Conservation (phyloP, 2,113 vertebrate genomes). For the Lathamus discolor region DNA sequence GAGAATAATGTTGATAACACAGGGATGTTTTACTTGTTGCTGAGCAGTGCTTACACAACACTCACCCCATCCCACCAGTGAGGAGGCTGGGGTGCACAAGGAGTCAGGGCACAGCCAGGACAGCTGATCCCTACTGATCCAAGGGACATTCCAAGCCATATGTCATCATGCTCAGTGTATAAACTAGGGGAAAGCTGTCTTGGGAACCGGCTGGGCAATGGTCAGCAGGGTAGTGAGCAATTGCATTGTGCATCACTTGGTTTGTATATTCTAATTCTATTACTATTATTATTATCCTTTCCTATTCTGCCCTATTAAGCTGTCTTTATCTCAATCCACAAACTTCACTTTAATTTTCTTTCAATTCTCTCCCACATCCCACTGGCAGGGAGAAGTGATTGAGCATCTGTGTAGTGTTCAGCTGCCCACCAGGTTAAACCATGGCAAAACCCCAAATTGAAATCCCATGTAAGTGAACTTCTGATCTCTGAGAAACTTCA, state of each 20-base stretch:
- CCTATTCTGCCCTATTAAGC: neutral
- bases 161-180: rapidly evolving
- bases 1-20: neutral
- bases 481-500: neutral
- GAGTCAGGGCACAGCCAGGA: neutral
- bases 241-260: neutral
- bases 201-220: rapidly evolving
- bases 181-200: neutral
- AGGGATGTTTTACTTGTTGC: neutral
- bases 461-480: neutral
- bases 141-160: neutral
- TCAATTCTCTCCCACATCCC: neutral
- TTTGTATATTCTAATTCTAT: neutral
- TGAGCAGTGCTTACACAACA: neutral
- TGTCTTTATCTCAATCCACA: neutral
- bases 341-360: neutral
- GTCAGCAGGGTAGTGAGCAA: neutral
- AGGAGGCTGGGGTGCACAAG: neutral
- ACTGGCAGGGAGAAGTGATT: rapidly evolving
- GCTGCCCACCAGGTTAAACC: neutral
- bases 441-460: neutral
- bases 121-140: neutral
- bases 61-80: neutral
- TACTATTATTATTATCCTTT: neutral
- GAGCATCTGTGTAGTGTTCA: neutral